Evolutionary conservation across 2,888 invertebrate genomes (phyloP), one percentile per base, ranked within the genome.

Genomic region (Mythimna impura): DNA sequence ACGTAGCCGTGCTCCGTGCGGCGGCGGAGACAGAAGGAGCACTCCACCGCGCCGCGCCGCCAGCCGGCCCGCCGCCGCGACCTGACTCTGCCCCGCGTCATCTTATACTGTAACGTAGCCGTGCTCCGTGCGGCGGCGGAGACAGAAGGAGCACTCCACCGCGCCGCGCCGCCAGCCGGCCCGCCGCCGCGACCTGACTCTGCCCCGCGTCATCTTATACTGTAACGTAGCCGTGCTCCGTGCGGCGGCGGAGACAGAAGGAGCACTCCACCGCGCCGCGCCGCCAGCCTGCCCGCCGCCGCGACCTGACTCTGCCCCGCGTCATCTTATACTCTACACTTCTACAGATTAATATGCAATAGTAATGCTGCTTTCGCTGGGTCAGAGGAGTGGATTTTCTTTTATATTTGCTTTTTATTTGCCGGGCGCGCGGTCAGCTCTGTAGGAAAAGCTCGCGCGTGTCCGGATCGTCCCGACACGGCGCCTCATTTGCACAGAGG

Each of bases 21-120:
- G 50, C 62, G 52, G 58, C 12, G 1, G 12, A n/a, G 30, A 10
- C 43, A 69, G 70, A 64, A 76, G 70, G 64, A 36, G 43, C 40
- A 34, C 40, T 61, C 57, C 64, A 3, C 25, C 36, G 36, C 36
- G 25, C 10, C 57, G 3, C 9, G 66, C 25, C 54, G 43, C 34
- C 5, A 7, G 9, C 17, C 30, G n/a, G 34, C 30, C 10, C 34
- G 7, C n/a, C 22, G 40, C 22, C 4, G 36, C 36, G n/a, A 17
- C 20, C 5, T 25, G 25, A 25, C 25, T 25, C 25, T 25, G 25
- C 50, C 0, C 36, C n/a, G 58, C 20, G 34, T 34, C 10, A 9
- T 34, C 34, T 58, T 1, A 20, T 17, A 34, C 34, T 57, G 22
- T 54, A 4, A n/a, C 22, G 6, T 6, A 25, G 12, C 22, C 25